These are phyloP conservation scores for Oplegnathus fasciatus DNA, from an alignment of 2,113 vertebrate genomes.

Conservation along the genomic window DNA sequence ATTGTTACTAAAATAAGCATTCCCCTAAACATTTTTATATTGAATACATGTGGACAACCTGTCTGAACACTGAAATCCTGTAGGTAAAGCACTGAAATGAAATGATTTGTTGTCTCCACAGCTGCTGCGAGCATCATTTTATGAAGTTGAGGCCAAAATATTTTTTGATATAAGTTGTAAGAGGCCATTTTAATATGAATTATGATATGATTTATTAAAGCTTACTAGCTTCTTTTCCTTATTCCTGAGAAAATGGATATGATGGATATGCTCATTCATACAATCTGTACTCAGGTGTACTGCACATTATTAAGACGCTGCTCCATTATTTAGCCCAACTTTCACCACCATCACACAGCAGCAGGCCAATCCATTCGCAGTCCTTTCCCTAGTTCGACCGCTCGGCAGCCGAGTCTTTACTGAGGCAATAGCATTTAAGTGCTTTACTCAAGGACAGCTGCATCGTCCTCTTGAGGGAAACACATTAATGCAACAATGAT, in stretches of 20 bases:
- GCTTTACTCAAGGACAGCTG: slow-evolving; percentile 82
- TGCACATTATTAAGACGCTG: slow-evolving; percentile 17
- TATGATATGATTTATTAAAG: slow-evolving; percentile 19
- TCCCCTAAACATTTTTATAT: too few relatives aligned
- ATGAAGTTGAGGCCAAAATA: background rate
- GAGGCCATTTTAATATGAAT: background rate
- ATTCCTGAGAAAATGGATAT: background rate
- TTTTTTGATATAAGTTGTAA: background rate
- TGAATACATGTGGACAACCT: background rate
- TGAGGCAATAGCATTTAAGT: slow-evolving; percentile 79
- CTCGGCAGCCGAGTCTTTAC: slow-evolving; percentile 66
- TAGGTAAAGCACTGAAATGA: background rate
- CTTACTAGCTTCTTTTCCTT: background rate
- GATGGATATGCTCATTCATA: slow-evolving; percentile 1
- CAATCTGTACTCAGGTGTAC: slow-evolving; percentile 6
- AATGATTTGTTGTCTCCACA: background rate
- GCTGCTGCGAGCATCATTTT: background rate
- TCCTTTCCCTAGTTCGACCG: slow-evolving; percentile 37
- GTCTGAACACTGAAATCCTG: background rate
- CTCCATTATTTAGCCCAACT: slow-evolving; percentile 5
- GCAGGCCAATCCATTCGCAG: slow-evolving; percentile 34
- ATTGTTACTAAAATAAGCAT: too few relatives aligned
- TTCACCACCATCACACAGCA: slow-evolving; percentile 10
- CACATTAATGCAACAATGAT: slow-evolving; percentile 80
- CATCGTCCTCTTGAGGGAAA: slow-evolving; percentile 72